These are phyloP conservation scores for Peromyscus melanophrys DNA, from an alignment of 2,797 vertebrate genomes.

Conservation along the genomic window DNA sequence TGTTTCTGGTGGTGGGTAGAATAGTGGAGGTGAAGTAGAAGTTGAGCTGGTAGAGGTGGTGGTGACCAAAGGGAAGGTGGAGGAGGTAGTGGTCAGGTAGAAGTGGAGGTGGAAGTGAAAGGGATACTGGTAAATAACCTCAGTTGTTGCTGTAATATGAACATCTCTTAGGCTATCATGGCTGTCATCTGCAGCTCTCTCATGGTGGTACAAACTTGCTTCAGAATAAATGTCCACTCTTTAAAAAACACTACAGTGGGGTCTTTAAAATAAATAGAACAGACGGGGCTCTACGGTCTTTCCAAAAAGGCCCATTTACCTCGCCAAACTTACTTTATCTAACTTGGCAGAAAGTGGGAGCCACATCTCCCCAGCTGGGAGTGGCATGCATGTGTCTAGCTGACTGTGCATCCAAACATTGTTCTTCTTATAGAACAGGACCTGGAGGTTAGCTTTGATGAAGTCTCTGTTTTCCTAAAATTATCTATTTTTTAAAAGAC, in stretches of 20 bases:
- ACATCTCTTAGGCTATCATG: no score
- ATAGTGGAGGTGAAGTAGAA: no score
- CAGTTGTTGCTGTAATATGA: neutral
- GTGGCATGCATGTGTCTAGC: slow-evolving; percentile 22
- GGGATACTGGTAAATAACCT: neutral
- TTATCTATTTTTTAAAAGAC: neutral
- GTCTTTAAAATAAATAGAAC: slow-evolving; percentile 76
- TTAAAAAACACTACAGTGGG: slow-evolving; percentile 47
- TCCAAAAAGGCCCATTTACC: slow-evolving; percentile 59
- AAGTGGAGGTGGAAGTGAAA: accelerated
- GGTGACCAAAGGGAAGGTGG: neutral
- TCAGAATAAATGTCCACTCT: slow-evolving; percentile 61
- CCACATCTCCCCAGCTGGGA: neutral
- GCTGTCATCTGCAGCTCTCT: neutral
- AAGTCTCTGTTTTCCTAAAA: neutral
- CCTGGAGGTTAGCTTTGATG: neutral
- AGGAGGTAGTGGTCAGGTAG: no score
- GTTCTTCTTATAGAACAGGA: neutral
- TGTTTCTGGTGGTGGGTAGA: neutral
- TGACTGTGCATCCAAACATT: slow-evolving; percentile 5
- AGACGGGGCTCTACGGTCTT: slow-evolving; percentile 70
- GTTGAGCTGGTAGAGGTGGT: neutral
- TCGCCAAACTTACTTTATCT: slow-evolving; percentile 61
- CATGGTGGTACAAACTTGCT: neutral
- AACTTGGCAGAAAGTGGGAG: slow-evolving; percentile 39